Base-by-base conservation (phyloP, 2,113 vertebrate species). In the Kryptolebias marmoratus region DNA sequence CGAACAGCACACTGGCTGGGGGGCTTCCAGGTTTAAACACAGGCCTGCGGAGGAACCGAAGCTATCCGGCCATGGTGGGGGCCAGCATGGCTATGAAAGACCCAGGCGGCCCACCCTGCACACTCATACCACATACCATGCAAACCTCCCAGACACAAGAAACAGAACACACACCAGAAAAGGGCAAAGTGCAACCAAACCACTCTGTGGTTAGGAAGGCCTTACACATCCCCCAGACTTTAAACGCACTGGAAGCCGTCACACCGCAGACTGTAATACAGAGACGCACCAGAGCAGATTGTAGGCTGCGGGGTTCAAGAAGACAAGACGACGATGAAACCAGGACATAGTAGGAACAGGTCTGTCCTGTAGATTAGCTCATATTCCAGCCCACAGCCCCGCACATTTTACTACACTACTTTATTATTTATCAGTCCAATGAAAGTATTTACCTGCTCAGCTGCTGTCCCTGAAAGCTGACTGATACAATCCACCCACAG, bases 51-150 rank as follows among this genome's bases (percentile, higher is more conserved):
- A 92, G 98, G 88, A 99, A 99, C 47, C 94, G 95, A 36, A 99
- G 97, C 90, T 98, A 97, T 78, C 97, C 97, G 11, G 95, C 96
- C 61, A 95, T 98, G 96, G 96, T 98, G 73, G 97, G 97, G 28
- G 97, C 97, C 77, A 98, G 97, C 84, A 97, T 99, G 97, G 96
- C 96, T 47, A 98, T 98, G 97, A 97, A 96, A 77, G 96, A 94
- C 64, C 96, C 96, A 0, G 93, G 94, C 0, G 93, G 93, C 0
- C 92, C 96, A 15, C 90, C 95, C 75, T 91, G 91, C 60, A 93
- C 96, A 73, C 91, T 96, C 49, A 95, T 96, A 88, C 94, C 95
- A 14, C 88, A 87, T 13, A 68, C 77, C 0, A 56, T 75, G 68
- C 81, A 85, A 83, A 57, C 64, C 2, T 55, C 42, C 39, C 61